Evolutionary conservation across 1,140 invertebrate species (phyloP).

Genomic region (Drosophila grimshawi): DNA sequence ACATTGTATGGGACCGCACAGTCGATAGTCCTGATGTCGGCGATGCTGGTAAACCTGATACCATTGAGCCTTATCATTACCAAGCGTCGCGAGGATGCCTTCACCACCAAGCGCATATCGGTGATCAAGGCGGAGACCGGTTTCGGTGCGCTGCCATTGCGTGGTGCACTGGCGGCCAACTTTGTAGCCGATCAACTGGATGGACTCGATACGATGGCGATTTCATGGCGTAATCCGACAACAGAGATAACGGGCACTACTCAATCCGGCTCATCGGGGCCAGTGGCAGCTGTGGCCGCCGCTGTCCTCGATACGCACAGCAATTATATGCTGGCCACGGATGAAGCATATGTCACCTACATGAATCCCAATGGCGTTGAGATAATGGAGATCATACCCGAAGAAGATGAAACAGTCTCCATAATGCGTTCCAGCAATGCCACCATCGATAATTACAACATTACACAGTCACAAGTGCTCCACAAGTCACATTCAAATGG

Average conservation of each 20-base stretch:
- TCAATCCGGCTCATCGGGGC: constrained; percentile 34
- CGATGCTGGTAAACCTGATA: constrained; percentile 79
- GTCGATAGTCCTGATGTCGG: constrained; percentile 78
- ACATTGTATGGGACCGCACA: constrained; percentile 80
- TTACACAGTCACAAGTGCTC: constrained; percentile 62
- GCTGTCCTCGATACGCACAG: constrained; percentile 73
- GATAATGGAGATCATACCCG: constrained; percentile 84
- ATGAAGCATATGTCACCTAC: constrained; percentile 80
- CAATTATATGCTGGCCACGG: constrained; percentile 79
- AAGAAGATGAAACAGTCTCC: constrained; percentile 80
- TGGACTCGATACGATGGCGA: constrained; percentile 60
- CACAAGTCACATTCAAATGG: constrained; percentile 73
- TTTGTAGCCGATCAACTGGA: constrained; percentile 79
- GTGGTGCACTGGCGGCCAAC: constrained; percentile 59
- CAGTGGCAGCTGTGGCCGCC: constrained; percentile 52
- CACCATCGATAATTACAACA: constrained; percentile 77
- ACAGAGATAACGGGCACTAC: constrained; percentile 19
- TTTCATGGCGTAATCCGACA: constrained; percentile 68
- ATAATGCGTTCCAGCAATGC: constrained; percentile 78
- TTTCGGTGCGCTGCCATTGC: constrained; percentile 63
- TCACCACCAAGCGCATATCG: constrained; percentile 78
- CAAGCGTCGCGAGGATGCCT: constrained; percentile 77
- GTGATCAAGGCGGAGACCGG: constrained; percentile 76
- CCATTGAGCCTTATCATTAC: constrained; percentile 80
- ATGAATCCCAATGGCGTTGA: constrained; percentile 83